These are phyloP conservation scores for Agrypnia vestita DNA, from an alignment of 1,140 invertebrate species.

Conservation along the genomic window DNA sequence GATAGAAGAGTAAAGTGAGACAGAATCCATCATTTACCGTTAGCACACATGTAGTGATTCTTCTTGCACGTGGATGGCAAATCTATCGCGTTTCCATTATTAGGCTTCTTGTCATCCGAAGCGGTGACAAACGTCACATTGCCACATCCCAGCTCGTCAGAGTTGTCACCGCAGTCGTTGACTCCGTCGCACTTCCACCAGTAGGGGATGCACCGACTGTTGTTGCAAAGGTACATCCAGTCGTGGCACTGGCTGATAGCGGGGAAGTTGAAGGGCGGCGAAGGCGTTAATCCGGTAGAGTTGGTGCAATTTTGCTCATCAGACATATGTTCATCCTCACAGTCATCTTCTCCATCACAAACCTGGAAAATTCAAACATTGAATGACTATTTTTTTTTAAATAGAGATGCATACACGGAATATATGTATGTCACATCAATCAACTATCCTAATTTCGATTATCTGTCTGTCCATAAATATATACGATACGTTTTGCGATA, in stretches of 20 bases:
- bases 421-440: no score
- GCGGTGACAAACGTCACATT: constrained; percentile 48
- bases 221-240: constrained; percentile 84
- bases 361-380: constrained; percentile 64
- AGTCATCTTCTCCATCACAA: constrained; percentile 84
- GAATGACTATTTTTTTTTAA: no score
- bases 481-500: no score
- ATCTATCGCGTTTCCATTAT: constrained; percentile 61
- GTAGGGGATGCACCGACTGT: constrained; percentile 86
- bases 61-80: constrained; percentile 53
- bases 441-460: no score
- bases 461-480: no score
- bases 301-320: constrained; percentile 82
- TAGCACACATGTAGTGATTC: constrained; percentile 56
- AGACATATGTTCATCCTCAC: constrained; percentile 75
- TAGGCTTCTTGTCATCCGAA: constrained; percentile 66
- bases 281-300: constrained; percentile 63
- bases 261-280: constrained; percentile 62
- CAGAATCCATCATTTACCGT: constrained; percentile 42
- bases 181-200: constrained; percentile 83
- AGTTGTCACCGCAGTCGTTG: constrained; percentile 85
- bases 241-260: constrained; percentile 76
- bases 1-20: no score
- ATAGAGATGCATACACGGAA: no score
- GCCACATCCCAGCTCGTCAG: constrained; percentile 83